Percentiles rank a stretch among this genome's conserved stretches.
These are phyloP conservation scores for Bubo scandiacus DNA, from an alignment of 2,113 vertebrate species.

Conservation along the genomic window DNA sequence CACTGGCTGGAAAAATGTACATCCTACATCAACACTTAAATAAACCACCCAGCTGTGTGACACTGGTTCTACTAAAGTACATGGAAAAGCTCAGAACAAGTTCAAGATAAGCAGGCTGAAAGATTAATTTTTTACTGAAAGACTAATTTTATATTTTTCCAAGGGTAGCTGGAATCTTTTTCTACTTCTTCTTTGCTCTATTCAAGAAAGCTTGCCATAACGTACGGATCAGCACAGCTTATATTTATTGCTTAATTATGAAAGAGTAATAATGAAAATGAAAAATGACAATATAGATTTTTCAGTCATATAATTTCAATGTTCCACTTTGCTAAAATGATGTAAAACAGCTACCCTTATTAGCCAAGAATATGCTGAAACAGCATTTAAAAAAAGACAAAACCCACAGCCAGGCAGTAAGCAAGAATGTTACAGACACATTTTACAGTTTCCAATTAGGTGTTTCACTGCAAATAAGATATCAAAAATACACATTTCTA, in stretches of 20 bases:
- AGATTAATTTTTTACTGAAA: neutral
- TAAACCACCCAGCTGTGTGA: neutral
- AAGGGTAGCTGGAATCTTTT: neutral
- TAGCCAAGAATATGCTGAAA: slow-evolving; percentile 49
- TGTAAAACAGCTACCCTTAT: slow-evolving; percentile 33
- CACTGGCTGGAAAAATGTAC: neutral
- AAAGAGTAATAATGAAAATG: slow-evolving; percentile 52
- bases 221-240: neutral
- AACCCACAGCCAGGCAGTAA: neutral
- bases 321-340: slow-evolving; percentile 48
- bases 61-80: neutral
- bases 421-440: neutral
- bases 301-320: slow-evolving; percentile 36
- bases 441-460: neutral
- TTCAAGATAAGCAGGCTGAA: neutral
- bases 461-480: neutral
- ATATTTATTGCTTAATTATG: slow-evolving; percentile 52
- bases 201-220: neutral
- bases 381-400: neutral
- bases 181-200: neutral
- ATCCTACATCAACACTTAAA: neutral
- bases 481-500: neutral
- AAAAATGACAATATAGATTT: slow-evolving; percentile 56
- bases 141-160: neutral
- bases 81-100: neutral